phyloP scores from a whole-genome alignment of 2,113 vertebrate species.

The Emydocephalus ijimae region DNA sequence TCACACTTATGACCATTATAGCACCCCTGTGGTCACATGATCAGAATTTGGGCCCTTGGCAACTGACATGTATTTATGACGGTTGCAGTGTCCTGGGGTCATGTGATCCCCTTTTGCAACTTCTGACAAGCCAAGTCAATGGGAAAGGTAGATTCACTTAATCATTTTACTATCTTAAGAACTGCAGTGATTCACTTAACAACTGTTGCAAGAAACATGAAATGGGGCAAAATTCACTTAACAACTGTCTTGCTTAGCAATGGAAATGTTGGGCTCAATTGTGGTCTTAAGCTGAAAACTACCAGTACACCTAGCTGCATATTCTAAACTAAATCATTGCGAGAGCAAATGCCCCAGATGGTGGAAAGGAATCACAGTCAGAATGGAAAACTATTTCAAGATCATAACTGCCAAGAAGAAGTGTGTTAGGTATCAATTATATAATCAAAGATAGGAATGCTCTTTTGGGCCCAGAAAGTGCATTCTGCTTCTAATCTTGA shows the following conservation, averaged over 20 bases:
- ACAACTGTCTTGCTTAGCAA: background rate
- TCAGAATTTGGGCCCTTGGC: background rate
- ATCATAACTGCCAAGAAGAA: background rate
- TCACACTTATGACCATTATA: background rate
- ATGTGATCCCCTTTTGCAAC: background rate
- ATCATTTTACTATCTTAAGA: background rate
- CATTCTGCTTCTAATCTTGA: background rate
- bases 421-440: background rate
- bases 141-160: background rate
- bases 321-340: background rate
- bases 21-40: background rate
- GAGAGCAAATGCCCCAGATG: background rate
- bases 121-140: background rate
- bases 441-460: background rate
- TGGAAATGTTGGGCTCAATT: background rate
- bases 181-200: background rate
- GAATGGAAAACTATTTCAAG: background rate
- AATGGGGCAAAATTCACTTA: background rate
- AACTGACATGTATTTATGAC: background rate
- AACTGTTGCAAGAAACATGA: background rate
- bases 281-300: background rate
- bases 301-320: background rate
- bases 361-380: background rate
- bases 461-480: background rate
- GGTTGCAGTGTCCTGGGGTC: background rate